Conservation (phyloP, 2,113 vertebrate species). For the Solea senegalensis region DNA sequence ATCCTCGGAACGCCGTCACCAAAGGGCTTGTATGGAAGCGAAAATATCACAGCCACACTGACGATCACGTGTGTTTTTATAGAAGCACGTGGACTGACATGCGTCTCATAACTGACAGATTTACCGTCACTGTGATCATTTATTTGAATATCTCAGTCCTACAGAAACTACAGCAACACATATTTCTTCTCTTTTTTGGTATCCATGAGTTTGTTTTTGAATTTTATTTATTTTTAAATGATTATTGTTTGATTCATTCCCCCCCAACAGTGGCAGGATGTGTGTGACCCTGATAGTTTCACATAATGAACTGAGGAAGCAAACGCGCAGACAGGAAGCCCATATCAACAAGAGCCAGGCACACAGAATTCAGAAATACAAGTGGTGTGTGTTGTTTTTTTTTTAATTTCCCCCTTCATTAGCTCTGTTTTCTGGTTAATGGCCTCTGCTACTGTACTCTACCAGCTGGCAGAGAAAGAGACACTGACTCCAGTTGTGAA, state of each 20-base stretch:
- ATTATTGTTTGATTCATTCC: slow-evolving; percentile 37
- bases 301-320: slow-evolving; percentile 47
- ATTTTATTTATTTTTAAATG: too few relatives aligned
- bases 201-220: not conserved
- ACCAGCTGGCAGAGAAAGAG: slow-evolving; percentile 49
- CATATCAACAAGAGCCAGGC: slow-evolving; percentile 40
- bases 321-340: slow-evolving; percentile 25
- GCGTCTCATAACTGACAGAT: slow-evolving; percentile 38
- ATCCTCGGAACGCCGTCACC: not conserved
- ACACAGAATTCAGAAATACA: slow-evolving; percentile 48
- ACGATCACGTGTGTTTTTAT: slow-evolving; percentile 22
- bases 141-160: slow-evolving; percentile 41
- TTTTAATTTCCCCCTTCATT: slow-evolving; percentile 80
- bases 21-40: not conserved
- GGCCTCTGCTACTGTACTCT: slow-evolving; percentile 44
- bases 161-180: slow-evolving; percentile 27
- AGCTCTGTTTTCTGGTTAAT: slow-evolving; percentile 70
- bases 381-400: slow-evolving; percentile 55
- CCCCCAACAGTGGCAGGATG: slow-evolving; percentile 24
- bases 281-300: slow-evolving; percentile 63
- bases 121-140: slow-evolving; percentile 37
- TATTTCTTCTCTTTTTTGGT: not conserved
- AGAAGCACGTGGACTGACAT: slow-evolving; percentile 10
- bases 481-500: slow-evolving; percentile 38
- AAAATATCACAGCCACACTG: not conserved